Conservation (phyloP, 2,113 vertebrate genomes). For the Erythrolamprus reginae region DNA sequence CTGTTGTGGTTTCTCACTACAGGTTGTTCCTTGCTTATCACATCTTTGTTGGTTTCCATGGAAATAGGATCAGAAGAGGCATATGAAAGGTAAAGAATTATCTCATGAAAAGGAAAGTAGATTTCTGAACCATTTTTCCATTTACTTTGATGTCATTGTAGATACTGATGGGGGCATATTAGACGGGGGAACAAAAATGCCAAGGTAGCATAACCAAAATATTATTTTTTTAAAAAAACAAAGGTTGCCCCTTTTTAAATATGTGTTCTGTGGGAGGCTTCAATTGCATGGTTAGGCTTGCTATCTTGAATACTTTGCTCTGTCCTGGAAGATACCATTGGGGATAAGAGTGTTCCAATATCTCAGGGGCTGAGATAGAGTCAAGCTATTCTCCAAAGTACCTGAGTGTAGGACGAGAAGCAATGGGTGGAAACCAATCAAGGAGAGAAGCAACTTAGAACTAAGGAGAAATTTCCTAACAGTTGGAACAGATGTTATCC, state of each 20-base stretch:
- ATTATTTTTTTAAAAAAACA: not conserved
- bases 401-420: too few relatives aligned
- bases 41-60: constrained; percentile 52
- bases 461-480: too few relatives aligned
- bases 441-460: too few relatives aligned
- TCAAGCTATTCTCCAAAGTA: too few relatives aligned
- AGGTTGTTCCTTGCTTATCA: constrained; percentile 1
- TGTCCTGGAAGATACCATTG: not conserved
- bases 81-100: not conserved
- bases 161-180: not conserved
- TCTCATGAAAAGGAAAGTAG: not conserved
- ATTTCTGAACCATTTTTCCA: not conserved
- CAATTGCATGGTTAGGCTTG: not conserved
- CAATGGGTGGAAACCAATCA: too few relatives aligned
- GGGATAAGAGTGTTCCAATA: not conserved
- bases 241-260: not conserved
- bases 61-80: constrained; percentile 39
- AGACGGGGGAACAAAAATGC: not conserved
- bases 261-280: not conserved
- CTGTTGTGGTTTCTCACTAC: not conserved
- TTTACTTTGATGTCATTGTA: not conserved
- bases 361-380: too few relatives aligned
- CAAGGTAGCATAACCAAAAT: not conserved
- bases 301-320: not conserved
- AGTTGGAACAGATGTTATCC: too few relatives aligned